Conservation (phyloP, 2,797 vertebrate species). For the Melanotaenia parkinsoni region DNA sequence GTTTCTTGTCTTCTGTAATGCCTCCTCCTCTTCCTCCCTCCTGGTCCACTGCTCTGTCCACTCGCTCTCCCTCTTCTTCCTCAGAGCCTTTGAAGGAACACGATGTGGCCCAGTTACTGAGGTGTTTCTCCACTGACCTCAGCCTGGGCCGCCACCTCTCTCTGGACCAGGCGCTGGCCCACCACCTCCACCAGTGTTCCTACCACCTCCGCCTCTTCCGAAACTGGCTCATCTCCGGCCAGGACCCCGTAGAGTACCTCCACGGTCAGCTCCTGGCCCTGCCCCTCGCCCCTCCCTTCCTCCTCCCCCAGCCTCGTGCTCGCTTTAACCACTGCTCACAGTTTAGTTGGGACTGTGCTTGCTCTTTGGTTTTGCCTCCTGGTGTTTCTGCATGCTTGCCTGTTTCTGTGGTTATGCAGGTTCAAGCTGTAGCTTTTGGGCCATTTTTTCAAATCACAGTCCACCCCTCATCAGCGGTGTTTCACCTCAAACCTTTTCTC, state of each 20-base stretch:
- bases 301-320: constrained; percentile 58
- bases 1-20: constrained; percentile 57
- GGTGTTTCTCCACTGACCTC: constrained; percentile 92
- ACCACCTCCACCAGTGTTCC: constrained; percentile 97
- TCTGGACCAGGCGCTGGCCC: constrained; percentile 93
- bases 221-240: constrained; percentile 98
- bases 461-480: constrained; percentile 5
- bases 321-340: constrained; percentile 53
- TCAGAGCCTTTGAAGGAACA: constrained; percentile 93
- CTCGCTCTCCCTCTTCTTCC: constrained; percentile 84
- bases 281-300: constrained; percentile 48
- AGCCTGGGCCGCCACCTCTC: constrained; percentile 86
- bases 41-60: constrained; percentile 74
- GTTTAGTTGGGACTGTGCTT: constrained; percentile 65
- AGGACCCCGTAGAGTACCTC: constrained; percentile 95
- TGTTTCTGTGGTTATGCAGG: constrained; percentile 69
- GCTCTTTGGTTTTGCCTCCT: constrained; percentile 66
- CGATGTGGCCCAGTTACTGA: constrained; percentile 94
- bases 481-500: not conserved
- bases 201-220: constrained; percentile 99
- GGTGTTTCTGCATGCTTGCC: constrained; percentile 77
- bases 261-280: constrained; percentile 90
- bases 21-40: constrained; percentile 29
- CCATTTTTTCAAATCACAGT: not conserved
- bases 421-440: constrained; percentile 50